phyloP scores from a whole-genome alignment of 2,113 vertebrate genomes.

The Crotophaga sulcirostris region DNA sequence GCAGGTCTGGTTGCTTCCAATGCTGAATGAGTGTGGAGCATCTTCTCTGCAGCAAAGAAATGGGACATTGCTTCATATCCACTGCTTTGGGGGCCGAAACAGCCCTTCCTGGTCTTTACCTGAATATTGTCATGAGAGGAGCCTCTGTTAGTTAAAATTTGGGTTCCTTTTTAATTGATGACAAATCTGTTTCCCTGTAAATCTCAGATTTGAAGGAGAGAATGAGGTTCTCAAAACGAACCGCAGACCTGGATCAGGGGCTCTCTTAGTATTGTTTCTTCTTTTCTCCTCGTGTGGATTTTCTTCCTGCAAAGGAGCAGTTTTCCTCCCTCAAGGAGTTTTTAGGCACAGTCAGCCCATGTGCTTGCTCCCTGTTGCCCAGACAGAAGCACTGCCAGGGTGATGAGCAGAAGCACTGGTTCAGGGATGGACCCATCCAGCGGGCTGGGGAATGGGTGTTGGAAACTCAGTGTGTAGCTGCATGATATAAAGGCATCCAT shows the following conservation, averaged over 20 bases:
- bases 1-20: neutral
- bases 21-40: neutral
- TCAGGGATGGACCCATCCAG: neutral
- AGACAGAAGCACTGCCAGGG: neutral
- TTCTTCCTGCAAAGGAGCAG: neutral
- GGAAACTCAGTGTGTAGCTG: neutral
- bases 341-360: neutral
- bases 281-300: neutral
- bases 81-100: neutral
- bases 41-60: neutral
- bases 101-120: neutral
- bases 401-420: neutral
- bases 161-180: neutral
- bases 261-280: neutral
- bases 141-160: neutral
- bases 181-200: neutral
- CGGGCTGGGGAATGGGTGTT: neutral
- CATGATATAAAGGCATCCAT: accelerated
- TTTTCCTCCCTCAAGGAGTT: neutral
- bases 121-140: neutral
- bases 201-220: neutral
- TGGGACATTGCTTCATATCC: accelerated
- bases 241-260: no score
- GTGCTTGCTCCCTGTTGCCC: neutral
- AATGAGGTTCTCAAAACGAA: neutral